A percentile compares a stretch with the other conserved stretches of the same genome.
These are phyloP conservation scores for Megathymus violae DNA, from an alignment of 1,140 invertebrate genomes.

Conservation along the genomic window DNA sequence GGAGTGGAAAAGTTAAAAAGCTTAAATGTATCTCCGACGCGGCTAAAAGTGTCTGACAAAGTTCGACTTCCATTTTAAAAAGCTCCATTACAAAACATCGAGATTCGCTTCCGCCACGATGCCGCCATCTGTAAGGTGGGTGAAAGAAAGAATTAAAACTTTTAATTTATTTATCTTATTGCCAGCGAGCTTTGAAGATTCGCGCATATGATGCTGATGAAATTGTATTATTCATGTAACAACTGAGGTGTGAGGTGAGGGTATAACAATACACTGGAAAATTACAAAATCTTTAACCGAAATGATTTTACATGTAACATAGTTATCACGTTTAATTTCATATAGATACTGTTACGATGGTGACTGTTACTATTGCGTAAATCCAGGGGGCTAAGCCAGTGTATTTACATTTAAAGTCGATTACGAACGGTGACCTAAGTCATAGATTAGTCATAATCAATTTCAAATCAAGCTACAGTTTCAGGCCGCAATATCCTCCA, in stretches of 20 bases:
- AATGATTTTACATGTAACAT: too few relatives aligned
- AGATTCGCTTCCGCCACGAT: conserved; percentile 78
- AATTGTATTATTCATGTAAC: not conserved
- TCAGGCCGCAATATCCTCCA: too few relatives aligned
- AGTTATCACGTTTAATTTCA: too few relatives aligned
- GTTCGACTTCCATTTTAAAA: conserved; percentile 84
- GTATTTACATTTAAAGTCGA: too few relatives aligned
- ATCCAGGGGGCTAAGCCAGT: too few relatives aligned
- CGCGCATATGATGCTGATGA: not conserved
- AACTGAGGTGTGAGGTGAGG: not conserved
- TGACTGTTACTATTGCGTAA: too few relatives aligned
- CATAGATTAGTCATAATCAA: too few relatives aligned
- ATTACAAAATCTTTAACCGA: too few relatives aligned
- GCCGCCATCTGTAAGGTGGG: conserved; percentile 57
- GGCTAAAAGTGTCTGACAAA: conserved; percentile 84
- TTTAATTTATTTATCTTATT: conserved; percentile 67
- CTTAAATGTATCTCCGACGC: conserved; percentile 82
- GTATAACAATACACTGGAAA: not conserved
- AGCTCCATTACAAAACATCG: conserved; percentile 84
- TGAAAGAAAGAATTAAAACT: conserved; percentile 71
- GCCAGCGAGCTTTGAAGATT: too few relatives aligned
- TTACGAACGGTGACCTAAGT: too few relatives aligned
- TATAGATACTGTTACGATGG: too few relatives aligned
- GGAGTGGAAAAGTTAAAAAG: conserved; percentile 84
- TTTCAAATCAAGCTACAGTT: too few relatives aligned